These are phyloP conservation scores for Meta bourneti DNA, from an alignment of 2,888 invertebrate species.

Conservation along the genomic window DNA sequence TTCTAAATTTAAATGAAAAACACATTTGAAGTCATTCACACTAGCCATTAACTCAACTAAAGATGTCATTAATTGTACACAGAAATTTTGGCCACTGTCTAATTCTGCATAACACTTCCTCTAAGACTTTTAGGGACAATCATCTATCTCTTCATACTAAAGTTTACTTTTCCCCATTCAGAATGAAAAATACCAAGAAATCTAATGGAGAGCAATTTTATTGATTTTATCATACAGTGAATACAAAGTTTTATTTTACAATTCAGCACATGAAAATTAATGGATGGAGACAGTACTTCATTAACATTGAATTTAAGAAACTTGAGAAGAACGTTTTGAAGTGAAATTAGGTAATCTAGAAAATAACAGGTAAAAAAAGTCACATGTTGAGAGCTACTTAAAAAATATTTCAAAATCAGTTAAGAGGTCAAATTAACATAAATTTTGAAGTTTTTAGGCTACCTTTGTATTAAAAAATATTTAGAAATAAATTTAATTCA, in stretches of 20 bases:
- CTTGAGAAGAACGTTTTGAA: constrained; percentile 18
- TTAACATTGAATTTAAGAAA: constrained; percentile 1
- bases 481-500: constrained; percentile 10
- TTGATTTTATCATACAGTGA: constrained; percentile 60
- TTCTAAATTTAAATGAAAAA: too few relatives aligned
- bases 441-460: neutral
- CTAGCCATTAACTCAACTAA: too few relatives aligned
- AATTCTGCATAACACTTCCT: neutral
- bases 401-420: constrained; percentile 38
- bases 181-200: neutral
- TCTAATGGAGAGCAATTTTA: constrained; percentile 70
- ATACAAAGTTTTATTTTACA: constrained; percentile 54
- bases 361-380: constrained; percentile 1
- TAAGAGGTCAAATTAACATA: neutral
- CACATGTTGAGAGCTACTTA: constrained; percentile 5
- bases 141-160: too few relatives aligned
- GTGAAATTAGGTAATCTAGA: constrained; percentile 5
- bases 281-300: constrained; percentile 44
- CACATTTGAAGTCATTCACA: too few relatives aligned
- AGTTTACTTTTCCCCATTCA: neutral
- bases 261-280: constrained; percentile 49
- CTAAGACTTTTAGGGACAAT: too few relatives aligned
- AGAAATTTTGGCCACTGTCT: neutral
- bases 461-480: constrained; percentile 19
- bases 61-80: too few relatives aligned